phyloP scores from a whole-genome alignment of 2,888 invertebrate genomes.

The Drosophila lacicola region DNA sequence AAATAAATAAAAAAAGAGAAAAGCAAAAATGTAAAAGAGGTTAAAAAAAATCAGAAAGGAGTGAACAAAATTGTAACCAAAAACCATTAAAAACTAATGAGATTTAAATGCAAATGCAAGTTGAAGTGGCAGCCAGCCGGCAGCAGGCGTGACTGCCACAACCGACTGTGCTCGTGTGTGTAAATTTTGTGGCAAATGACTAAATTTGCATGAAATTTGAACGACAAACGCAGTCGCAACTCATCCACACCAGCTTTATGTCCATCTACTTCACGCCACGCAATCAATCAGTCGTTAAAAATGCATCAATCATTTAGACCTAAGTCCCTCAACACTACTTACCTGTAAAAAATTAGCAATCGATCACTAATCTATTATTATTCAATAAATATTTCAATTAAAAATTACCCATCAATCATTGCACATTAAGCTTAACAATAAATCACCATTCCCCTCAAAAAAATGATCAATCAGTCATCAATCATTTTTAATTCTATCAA shows the following conservation, averaged over 20 bases:
- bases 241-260: conserved; percentile 14
- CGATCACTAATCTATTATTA: neutral
- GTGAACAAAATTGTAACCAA: conserved; percentile 54
- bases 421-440: too few species aligned
- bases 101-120: conserved; percentile 80
- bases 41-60: conserved; percentile 15
- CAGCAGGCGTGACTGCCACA: too few species aligned
- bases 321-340: neutral
- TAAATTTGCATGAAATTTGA: conserved; percentile 72
- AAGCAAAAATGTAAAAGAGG: conserved; percentile 15
- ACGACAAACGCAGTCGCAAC: conserved; percentile 27
- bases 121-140: conserved; percentile 41
- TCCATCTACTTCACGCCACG: too few species aligned
- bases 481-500: too few species aligned
- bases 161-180: conserved; percentile 14
- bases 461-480: too few species aligned
- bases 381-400: neutral
- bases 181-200: conserved; percentile 72
- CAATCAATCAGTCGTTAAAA: neutral
- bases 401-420: too few species aligned
- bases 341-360: neutral
- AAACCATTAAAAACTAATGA: conserved; percentile 79
- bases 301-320: neutral
- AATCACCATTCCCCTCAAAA: too few species aligned
- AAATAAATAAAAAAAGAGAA: conserved; percentile 18